Conservation (phyloP, 1,140 invertebrate genomes). For the Drosophila mauritiana region DNA sequence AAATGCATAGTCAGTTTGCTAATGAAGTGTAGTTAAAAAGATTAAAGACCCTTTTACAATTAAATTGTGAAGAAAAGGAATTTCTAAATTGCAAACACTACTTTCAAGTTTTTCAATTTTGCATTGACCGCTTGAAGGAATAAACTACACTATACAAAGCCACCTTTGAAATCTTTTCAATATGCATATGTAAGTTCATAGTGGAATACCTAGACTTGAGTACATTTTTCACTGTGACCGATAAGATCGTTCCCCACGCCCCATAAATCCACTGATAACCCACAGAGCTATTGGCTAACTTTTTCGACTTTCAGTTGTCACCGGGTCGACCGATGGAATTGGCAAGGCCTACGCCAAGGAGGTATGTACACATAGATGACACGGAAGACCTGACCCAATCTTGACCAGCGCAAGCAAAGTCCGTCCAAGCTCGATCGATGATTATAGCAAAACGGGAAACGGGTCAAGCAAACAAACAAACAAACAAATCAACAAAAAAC, state of each 20-base stretch:
- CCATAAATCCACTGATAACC: slow-evolving; percentile 15
- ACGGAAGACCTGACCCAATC: not conserved
- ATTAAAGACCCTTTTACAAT: too few species aligned
- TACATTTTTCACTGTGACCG: slow-evolving; percentile 12
- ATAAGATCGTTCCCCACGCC: slow-evolving; percentile 35
- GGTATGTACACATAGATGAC: slow-evolving; percentile 84
- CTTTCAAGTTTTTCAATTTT: not conserved
- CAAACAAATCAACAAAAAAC: not conserved
- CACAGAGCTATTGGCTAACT: slow-evolving; percentile 8
- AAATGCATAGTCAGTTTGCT: not conserved
- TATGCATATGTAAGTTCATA: too few species aligned
- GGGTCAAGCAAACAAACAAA: not conserved
- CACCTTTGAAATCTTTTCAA: too few species aligned
- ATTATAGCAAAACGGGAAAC: slow-evolving; percentile 15
- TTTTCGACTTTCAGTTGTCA: slow-evolving; percentile 89
- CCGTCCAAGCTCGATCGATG: slow-evolving; percentile 1
- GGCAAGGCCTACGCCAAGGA: slow-evolving; percentile 95
- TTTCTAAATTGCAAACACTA: too few species aligned
- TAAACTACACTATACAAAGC: too few species aligned
- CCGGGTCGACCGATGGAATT: slow-evolving; percentile 96
- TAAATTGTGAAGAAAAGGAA: too few species aligned
- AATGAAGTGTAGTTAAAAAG: too few species aligned
- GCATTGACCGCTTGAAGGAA: too few species aligned
- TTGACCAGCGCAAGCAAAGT: slow-evolving; percentile 25
- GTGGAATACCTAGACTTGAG: not conserved